These are phyloP conservation scores for Athrips mouffetella DNA, from an alignment of 2,888 invertebrate genomes.

Conservation along the genomic window DNA sequence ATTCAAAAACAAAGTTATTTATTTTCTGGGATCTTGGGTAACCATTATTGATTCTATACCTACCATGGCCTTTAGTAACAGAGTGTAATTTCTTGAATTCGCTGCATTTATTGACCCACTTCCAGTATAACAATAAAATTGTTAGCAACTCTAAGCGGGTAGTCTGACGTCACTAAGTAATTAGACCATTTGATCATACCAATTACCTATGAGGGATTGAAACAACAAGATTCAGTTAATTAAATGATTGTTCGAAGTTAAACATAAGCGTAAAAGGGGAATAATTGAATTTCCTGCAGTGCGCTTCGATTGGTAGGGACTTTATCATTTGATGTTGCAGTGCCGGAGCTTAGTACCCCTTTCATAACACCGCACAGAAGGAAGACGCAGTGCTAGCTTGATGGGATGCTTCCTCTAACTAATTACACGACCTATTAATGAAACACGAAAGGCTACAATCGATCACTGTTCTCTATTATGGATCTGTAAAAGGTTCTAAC, in stretches of 20 bases:
- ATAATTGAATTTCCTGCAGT: conserved; percentile 76
- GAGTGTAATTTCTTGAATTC: conserved; percentile 7
- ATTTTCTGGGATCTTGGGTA: too few species aligned
- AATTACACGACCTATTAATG: conserved; percentile 75
- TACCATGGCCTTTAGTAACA: too few species aligned
- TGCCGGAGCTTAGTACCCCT: conserved; percentile 54
- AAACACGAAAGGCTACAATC: conserved; percentile 55
- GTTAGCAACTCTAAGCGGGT: conserved; percentile 18
- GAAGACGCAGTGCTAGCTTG: conserved; percentile 51
- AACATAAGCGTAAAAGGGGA: conserved; percentile 71
- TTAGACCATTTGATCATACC: conserved; percentile 56
- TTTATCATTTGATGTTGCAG: conserved; percentile 35
- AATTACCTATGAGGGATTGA: conserved; percentile 64
- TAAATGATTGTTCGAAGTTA: conserved; percentile 75
- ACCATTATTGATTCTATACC: too few species aligned
- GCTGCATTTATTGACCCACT: conserved; percentile 13
- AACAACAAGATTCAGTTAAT: conserved; percentile 68
- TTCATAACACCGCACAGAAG: conserved; percentile 43
- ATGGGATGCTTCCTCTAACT: conserved; percentile 75
- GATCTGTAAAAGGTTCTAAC: conserved; percentile 39
- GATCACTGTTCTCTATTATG: conserved; percentile 52
- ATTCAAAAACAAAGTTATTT: too few species aligned
- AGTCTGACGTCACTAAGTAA: conserved; percentile 23
- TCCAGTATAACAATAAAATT: conserved; percentile 16
- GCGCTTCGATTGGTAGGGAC: conserved; percentile 62